Percentiles rank a stretch among this genome's conserved stretches.
Evolutionary conservation across 2,797 vertebrate species (phyloP).

Genomic region (Alca torda): DNA sequence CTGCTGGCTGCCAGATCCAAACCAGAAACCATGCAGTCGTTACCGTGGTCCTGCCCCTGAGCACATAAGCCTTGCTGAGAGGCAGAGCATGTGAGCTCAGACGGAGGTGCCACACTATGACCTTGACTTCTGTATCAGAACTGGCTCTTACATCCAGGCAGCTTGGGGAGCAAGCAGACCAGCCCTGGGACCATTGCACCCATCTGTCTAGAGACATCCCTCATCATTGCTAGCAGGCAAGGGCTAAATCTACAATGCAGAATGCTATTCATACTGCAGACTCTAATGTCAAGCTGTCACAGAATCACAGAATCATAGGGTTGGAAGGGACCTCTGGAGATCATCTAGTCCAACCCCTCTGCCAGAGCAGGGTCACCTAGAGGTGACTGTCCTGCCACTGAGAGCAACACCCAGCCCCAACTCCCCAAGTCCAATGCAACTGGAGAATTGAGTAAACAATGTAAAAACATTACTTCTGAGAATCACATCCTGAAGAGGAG

Average conservation of each 20-base stretch:
- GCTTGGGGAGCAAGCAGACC: background rate
- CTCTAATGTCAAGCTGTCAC: background rate
- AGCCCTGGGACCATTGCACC: background rate
- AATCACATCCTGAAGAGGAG: background rate
- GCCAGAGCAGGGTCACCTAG: no score
- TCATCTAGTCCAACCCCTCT: no score
- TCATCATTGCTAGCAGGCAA: background rate
- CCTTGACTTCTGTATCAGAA: background rate
- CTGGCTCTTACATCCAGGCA: background rate
- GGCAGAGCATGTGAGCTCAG: background rate
- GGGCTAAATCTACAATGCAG: background rate
- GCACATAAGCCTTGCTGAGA: background rate
- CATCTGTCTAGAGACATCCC: background rate
- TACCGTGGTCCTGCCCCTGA: background rate
- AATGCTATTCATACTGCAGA: background rate
- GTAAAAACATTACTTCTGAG: background rate
- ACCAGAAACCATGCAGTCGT: background rate
- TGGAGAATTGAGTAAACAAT: background rate
- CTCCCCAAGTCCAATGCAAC: background rate
- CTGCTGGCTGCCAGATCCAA: slow-evolving; percentile 8
- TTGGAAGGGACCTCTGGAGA: no score
- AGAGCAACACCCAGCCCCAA: background rate
- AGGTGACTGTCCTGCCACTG: background rate
- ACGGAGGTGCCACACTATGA: background rate
- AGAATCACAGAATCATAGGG: no score